Conservation (phyloP, 2,888 invertebrate genomes). For the Tenthredo mesomela region DNA sequence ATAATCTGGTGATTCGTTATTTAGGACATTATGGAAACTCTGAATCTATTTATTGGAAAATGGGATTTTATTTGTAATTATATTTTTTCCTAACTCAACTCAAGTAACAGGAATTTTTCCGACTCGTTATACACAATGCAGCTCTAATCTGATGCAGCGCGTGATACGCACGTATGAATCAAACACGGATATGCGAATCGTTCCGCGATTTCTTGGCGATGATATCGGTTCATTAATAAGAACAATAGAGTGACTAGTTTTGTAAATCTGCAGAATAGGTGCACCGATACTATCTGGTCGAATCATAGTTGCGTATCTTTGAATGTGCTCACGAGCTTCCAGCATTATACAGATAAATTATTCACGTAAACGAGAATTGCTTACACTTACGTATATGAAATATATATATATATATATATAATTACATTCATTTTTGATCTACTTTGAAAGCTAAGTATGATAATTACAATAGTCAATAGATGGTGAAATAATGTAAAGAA, state of each 20-base stretch:
- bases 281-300: neutral
- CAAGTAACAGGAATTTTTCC: constrained; percentile 59
- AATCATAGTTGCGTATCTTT: neutral
- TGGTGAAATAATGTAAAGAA: neutral
- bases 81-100: constrained; percentile 12
- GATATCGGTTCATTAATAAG: neutral
- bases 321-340: neutral
- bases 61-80: neutral
- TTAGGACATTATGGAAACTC: neutral
- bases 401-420: neutral
- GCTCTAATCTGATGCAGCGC: constrained; percentile 60
- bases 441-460: neutral
- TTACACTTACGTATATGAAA: neutral
- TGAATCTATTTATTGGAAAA: neutral
- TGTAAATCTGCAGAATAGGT: neutral
- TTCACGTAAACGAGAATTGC: neutral
- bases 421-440: neutral
- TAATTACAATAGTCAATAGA: neutral
- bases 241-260: neutral
- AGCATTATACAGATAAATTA: neutral
- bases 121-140: constrained; percentile 21
- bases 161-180: constrained; percentile 60
- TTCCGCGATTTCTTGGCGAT: neutral
- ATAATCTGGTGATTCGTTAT: neutral
- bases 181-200: constrained; percentile 61